Conservation (phyloP, 2,113 vertebrate species). For the Xenopus borealis region DNA sequence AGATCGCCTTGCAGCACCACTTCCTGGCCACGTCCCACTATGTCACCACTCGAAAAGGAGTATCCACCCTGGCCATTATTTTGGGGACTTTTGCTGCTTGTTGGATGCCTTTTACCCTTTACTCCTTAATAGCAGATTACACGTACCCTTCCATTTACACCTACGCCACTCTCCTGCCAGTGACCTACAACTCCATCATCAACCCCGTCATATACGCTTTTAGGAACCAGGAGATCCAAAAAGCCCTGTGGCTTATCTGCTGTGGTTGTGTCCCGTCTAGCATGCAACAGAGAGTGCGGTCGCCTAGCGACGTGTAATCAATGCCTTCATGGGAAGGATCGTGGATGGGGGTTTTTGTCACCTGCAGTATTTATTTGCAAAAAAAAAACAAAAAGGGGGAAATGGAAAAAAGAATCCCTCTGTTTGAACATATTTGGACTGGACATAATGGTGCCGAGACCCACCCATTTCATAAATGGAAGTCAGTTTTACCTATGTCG, state of each 20-base stretch:
- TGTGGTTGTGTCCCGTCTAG: conserved; percentile 88
- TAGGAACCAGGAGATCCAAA: conserved; percentile 98
- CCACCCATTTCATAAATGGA: conserved; percentile 44
- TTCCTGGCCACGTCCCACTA: conserved; percentile 98
- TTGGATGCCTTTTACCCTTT: conserved; percentile 98
- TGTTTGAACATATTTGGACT: neutral
- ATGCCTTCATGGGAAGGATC: neutral
- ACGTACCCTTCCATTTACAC: conserved; percentile 96
- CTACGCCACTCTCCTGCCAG: conserved; percentile 94
- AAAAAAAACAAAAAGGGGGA: conserved; percentile 5
- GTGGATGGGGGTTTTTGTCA: neutral
- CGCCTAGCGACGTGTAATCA: conserved; percentile 90
- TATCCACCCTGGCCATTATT: conserved; percentile 97
- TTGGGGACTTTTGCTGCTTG: conserved; percentile 96
- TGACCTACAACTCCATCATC: conserved; percentile 98
- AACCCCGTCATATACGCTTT: conserved; percentile 98
- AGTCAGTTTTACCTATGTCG: conserved; percentile 20
- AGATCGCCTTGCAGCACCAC: conserved; percentile 97
- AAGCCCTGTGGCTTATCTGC: conserved; percentile 92
- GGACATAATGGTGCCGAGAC: conserved; percentile 14
- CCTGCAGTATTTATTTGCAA: conserved; percentile 10
- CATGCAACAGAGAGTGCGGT: conserved; percentile 84
- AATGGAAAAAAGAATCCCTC: neutral
- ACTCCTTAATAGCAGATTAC: conserved; percentile 93
- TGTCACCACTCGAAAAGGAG: conserved; percentile 94